These are phyloP conservation scores for Ceratosolen fusciceps DNA, from an alignment of 1,140 invertebrate genomes.

Conservation along the genomic window DNA sequence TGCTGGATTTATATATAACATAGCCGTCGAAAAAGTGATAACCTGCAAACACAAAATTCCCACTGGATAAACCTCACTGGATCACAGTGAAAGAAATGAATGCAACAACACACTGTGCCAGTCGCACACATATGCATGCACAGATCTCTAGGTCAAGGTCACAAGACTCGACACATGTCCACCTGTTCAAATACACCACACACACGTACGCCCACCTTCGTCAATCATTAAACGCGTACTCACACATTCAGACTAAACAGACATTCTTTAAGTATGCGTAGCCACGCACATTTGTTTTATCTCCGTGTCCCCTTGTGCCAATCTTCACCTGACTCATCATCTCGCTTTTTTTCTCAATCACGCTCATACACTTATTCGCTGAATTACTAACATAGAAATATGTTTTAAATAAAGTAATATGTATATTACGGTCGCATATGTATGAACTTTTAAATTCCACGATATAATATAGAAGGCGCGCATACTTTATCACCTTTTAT, in stretches of 20 bases:
- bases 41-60: not conserved
- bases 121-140: not conserved
- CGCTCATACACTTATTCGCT: no score
- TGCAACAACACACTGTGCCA: not conserved
- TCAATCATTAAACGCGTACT: no score
- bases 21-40: not conserved
- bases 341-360: no score
- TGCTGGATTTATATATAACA: not conserved
- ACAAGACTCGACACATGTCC: slow-evolving; percentile 13
- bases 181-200: not conserved
- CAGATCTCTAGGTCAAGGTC: slow-evolving; percentile 29
- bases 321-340: no score
- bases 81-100: slow-evolving; percentile 1
- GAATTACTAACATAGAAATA: no score
- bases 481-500: not conserved
- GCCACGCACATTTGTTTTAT: no score
- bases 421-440: not conserved
- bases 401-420: not conserved
- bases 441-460: not conserved
- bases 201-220: not conserved
- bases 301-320: no score
- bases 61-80: not conserved
- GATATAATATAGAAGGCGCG: not conserved
- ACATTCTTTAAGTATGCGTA: no score
- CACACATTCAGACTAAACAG: no score